Evolutionary conservation across 2,888 invertebrate genomes (phyloP).

Genomic region (Pterostichus niger): DNA sequence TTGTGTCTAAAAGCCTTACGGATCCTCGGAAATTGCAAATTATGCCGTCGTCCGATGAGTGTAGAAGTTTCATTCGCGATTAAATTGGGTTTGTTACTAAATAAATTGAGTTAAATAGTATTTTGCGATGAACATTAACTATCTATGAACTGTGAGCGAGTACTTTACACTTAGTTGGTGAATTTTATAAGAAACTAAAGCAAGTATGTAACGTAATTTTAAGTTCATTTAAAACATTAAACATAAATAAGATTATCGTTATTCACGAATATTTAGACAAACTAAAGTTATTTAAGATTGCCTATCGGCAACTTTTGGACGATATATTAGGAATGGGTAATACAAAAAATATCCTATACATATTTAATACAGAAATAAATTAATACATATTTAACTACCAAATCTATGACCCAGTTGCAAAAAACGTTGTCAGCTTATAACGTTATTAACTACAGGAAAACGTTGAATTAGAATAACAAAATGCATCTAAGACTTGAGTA

Average conservation of each 20-base stretch:
- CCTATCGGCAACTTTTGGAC: too few relatives aligned
- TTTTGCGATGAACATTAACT: conserved; percentile 31
- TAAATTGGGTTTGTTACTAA: conserved; percentile 52
- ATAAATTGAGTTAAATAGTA: conserved; percentile 59
- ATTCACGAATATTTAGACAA: too few relatives aligned
- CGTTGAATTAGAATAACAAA: too few relatives aligned
- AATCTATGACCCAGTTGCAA: too few relatives aligned
- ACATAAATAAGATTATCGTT: background rate
- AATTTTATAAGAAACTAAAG: background rate
- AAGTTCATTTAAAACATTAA: conserved; percentile 9
- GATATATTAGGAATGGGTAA: too few relatives aligned
- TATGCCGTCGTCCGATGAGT: conserved; percentile 32
- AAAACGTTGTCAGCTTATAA: too few relatives aligned
- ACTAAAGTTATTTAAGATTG: too few relatives aligned
- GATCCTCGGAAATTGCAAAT: conserved; percentile 30
- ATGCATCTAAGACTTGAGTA: too few relatives aligned
- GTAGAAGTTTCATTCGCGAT: conserved; percentile 27
- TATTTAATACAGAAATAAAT: too few relatives aligned
- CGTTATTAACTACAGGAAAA: too few relatives aligned
- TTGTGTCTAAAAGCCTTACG: background rate
- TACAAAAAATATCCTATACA: too few relatives aligned
- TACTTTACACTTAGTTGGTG: background rate
- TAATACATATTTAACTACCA: too few relatives aligned
- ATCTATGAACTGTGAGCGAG: background rate
- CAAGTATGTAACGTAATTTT: background rate